Base-by-base conservation (phyloP, 2,797 vertebrate species). In the Leptoclinus maculatus region DNA sequence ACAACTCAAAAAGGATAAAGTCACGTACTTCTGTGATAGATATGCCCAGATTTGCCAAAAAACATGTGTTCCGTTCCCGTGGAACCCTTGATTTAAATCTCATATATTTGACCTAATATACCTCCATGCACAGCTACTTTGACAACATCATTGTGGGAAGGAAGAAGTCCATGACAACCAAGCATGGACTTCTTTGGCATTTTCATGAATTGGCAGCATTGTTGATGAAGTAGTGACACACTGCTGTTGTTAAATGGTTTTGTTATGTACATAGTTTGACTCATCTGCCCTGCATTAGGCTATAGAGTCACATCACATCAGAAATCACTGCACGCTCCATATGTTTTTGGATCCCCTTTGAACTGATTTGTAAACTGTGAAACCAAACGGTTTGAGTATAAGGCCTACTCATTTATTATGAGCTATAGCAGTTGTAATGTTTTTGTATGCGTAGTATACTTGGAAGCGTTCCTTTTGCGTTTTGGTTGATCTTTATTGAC, bases 271-370 rank as follows among this genome's bases (percentile, higher is more conserved):
- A 58, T 69, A 82, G 60, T 77, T 76, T 53, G 72, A 81, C 80
- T 91, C 86, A 88, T 90, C 86, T 88, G 87, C 83, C 85, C 74
- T 78, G 58, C 80, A 78, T 88, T 82, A 88, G 54, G 27, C 27
- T 17, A 16, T 11, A 65, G 58, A n/a, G 56, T 65, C 64, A n/a
- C n/a, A n/a, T 69, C 59, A 45, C 82, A 83, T 83, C 41, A 86
- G 54, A 85, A 76, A 83, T 83, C 71, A 45, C 49, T 77, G 57
- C 66, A 32, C 68, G 34, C 56, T 85, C 69, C 82, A 64, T 82
- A 41, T 83, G 82, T 78, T 67, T 78, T 79, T 38, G 38, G 64
- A 54, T 60, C 9, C 36, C 75, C 67, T 85, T 86, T 83, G 68
- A 84, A 80, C 72, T 68, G 75, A 68, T 88, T 71, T 71, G 76